Evolutionary conservation across 2,113 vertebrate species (phyloP).

Genomic region (Atherinomorus stipes): DNA sequence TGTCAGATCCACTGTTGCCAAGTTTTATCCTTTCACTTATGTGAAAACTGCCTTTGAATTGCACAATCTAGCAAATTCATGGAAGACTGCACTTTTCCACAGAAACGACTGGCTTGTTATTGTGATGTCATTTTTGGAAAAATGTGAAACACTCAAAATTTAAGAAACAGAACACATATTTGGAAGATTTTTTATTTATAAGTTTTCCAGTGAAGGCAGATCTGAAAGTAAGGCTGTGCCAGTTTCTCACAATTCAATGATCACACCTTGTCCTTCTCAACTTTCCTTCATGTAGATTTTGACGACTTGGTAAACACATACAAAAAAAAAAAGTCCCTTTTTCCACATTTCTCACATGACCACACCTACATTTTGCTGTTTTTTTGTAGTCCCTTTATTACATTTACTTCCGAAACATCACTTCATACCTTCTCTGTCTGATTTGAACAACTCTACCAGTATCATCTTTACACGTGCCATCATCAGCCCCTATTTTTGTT

Average conservation of each 20-base stretch:
- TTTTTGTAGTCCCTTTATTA: not conserved
- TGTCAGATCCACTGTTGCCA: not conserved
- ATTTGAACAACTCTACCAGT: not conserved
- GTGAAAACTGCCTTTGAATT: not conserved
- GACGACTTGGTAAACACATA: not conserved
- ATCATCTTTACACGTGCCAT: slow-evolving; percentile 3
- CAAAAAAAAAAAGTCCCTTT: not conserved
- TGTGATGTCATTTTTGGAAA: not conserved
- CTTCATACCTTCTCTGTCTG: not conserved
- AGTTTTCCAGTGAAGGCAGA: slow-evolving; percentile 6
- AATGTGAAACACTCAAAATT: not conserved
- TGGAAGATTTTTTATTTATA: slow-evolving; percentile 29
- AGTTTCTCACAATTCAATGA: slow-evolving; percentile 23
- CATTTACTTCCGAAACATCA: slow-evolving; percentile 1
- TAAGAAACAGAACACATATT: not conserved
- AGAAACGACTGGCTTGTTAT: not conserved
- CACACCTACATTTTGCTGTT: not conserved
- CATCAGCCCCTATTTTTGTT: slow-evolving; percentile 1
- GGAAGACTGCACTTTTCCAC: not conserved
- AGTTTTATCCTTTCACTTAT: not conserved
- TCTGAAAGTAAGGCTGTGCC: slow-evolving; percentile 13
- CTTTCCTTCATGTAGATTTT: not conserved
- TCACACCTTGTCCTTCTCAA: not conserved
- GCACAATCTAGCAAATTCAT: not conserved
- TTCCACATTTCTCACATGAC: not conserved